Evolutionary conservation across 1,140 invertebrate genomes (phyloP), one percentile per base, ranked within the genome.

Genomic region (Nasonia longicornis): DNA sequence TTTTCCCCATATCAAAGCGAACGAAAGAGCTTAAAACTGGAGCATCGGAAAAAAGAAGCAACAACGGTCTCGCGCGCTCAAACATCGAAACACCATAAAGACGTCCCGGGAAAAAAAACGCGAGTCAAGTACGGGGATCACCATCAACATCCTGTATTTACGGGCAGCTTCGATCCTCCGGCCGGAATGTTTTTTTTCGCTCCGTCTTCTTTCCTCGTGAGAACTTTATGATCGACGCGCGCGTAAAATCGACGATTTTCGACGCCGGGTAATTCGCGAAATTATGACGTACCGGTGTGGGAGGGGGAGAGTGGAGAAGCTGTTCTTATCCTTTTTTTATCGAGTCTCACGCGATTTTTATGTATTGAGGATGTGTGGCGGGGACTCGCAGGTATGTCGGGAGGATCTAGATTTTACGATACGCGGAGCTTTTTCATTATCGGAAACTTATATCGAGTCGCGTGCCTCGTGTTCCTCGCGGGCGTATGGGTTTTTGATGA

Each of bases 91-190:
- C 64, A 67, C 26, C 14, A 67, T 67, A 67, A 67, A 67, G 64
- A 12, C 29, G 26, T 10, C 8, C 26, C 10, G 29, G 64, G 11
- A 31, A 26, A 26, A 26, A 26, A 26, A 26, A 29, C 64, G 26
- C 64, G 6, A 45, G 58, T 48, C n/a, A 69, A 29, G 64, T 67
- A 3, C 31, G 42, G 22, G 66, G 42, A 70, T 58, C 67, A 70
- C n/a, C 66, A 35, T 48, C 67, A 38, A 76, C 52, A 77, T 26
- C 66, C 38, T 52, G 7, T 67, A 77, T 77, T 77, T 69, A 77
- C 26, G 38, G 16, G 45, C 16, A 70, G 14, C 22, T 58, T 71
- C 45, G 66, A 77, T 77, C 42, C 75, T 45, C 35, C 12, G 3
- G 3, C 3, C 29, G 35, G 26, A n/a, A 45, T 66, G 16, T 12